Conservation (phyloP, 2,888 invertebrate species). For the Tetragonisca angustula region DNA sequence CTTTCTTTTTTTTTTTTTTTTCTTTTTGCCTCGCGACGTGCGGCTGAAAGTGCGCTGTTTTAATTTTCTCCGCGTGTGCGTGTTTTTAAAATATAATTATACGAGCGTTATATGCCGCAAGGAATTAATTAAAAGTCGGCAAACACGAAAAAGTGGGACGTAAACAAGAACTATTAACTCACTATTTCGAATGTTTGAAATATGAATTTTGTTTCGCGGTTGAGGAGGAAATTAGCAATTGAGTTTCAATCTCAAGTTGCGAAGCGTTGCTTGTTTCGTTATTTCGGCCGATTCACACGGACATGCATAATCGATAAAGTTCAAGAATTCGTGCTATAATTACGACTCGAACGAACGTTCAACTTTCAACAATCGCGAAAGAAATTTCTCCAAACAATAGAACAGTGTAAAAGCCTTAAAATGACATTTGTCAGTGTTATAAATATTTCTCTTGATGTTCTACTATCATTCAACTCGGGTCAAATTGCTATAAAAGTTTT, state of each 20-base stretch:
- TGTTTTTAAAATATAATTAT: neutral
- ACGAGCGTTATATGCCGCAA: neutral
- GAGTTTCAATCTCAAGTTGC: neutral
- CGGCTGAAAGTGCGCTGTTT: neutral
- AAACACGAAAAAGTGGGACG: neutral
- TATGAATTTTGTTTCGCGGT: no score
- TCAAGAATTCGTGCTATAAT: neutral
- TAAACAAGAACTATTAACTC: neutral
- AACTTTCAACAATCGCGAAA: no score
- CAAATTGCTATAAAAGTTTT: neutral
- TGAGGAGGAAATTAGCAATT: neutral
- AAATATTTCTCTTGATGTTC: no score
- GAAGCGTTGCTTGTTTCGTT: no score
- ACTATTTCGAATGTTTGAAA: neutral
- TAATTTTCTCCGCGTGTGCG: neutral
- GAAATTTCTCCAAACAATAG: no score
- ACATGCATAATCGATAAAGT: neutral
- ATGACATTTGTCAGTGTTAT: no score
- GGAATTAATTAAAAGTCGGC: constrained; percentile 20
- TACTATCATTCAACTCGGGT: no score
- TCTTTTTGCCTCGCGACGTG: neutral
- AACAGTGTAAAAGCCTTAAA: no score
- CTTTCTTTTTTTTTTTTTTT: neutral
- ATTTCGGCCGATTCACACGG: neutral
- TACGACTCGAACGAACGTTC: neutral